Base-by-base conservation (phyloP, 1,140 invertebrate species). In the Eumaeus atala region DNA sequence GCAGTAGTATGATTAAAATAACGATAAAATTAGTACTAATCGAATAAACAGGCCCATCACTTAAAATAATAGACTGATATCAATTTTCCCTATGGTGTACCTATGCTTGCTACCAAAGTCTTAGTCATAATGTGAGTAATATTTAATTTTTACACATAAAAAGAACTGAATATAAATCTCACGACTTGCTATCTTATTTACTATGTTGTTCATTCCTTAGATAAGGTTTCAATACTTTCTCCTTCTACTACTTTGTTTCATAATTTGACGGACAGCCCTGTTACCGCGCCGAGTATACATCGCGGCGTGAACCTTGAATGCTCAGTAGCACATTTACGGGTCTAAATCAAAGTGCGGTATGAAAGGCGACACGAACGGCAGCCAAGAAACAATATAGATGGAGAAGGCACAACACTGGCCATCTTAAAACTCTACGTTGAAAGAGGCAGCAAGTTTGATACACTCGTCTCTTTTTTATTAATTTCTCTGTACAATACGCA, bases 101-200 rank as follows among this genome's bases (percentile, higher is more conserved):
- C 74, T 83, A 74, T 65, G 62, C 63, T 69, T 58, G 71, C 76
- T 77, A 70, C 80, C 80, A 84, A 84, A 84, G 80, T 70, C 74
- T 77, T 75, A 80, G 70, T 74, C 53, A 65, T 74, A 65, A 62
- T 60, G 58, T 58, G 62, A 47, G 51, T 67, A 62, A 62, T 69
- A 63, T 63, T 66, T 60, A 66, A 61, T 56, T 48, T 40, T 54
- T 51, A 54, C 48, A 38, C 44, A 10, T 14, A 33, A 53, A 50
- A 36, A 28, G 57, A 54, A 52, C 57, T 49, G 44, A 42, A 34
- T 42, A 42, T 52, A 38, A 49, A 52, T 16, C 40, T 40, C 18
- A 52, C 21, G 21, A 28, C 21, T n/a, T n/a, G n/a, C n/a, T 28
- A 28, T 28, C 12, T 16, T 40, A 33, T 16, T 33, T 42, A 42